These are phyloP conservation scores for Redunca redunca DNA, from an alignment of 2,113 vertebrate species.

Conservation along the genomic window DNA sequence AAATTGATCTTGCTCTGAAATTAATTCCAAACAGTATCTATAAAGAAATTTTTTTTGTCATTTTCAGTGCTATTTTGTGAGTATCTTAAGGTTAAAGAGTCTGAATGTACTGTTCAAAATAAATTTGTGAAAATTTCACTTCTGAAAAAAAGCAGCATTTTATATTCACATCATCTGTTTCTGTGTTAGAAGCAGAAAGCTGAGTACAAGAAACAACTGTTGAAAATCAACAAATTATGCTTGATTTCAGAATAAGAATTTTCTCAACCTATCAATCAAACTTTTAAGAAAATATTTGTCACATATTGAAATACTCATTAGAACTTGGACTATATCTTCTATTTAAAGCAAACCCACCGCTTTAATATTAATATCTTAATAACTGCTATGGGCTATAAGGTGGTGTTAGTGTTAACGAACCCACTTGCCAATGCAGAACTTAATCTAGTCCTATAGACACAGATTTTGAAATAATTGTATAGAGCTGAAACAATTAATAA, in stretches of 20 bases:
- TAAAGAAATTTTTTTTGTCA: background rate
- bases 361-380: constrained; percentile 22
- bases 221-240: background rate
- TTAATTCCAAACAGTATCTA: background rate
- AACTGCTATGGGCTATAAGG: background rate
- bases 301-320: background rate
- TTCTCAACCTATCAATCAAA: background rate
- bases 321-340: background rate
- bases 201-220: background rate
- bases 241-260: constrained; percentile 23
- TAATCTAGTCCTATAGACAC: background rate
- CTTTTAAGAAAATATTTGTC: constrained; percentile 19
- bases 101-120: background rate
- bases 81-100: background rate
- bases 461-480: background rate
- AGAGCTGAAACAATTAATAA: background rate
- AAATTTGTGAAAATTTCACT: background rate
- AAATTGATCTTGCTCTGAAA: background rate
- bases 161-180: background rate
- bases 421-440: background rate
- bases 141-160: background rate
- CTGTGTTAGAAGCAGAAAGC: background rate
- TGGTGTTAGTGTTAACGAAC: accelerated
- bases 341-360: background rate
- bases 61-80: background rate